Evolutionary conservation across 2,888 invertebrate genomes (phyloP).

Genomic region (Ecliptopera silaceata): DNA sequence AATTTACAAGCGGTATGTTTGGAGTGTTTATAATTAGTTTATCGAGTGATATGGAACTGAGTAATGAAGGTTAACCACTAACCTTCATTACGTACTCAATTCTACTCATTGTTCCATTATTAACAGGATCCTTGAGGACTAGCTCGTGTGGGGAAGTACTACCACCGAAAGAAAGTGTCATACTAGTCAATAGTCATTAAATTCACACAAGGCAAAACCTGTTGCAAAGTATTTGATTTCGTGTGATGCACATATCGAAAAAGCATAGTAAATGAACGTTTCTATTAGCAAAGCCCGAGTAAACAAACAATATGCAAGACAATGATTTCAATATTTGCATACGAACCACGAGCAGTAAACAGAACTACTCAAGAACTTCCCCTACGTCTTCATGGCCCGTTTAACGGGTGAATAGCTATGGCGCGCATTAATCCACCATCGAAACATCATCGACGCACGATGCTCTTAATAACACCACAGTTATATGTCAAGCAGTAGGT

Average conservation of each 20-base stretch:
- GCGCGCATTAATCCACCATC: conserved; percentile 49
- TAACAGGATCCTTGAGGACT: no score
- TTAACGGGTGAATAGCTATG: conserved; percentile 34
- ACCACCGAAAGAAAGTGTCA: no score
- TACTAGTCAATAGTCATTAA: no score
- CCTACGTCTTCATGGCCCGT: conserved; percentile 32
- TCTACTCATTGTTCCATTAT: no score
- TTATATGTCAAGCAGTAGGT: conserved; percentile 19
- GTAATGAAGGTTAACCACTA: neutral
- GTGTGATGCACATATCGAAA: no score
- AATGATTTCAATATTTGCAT: conserved; percentile 25
- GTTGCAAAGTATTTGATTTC: no score
- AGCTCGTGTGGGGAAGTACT: no score
- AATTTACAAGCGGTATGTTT: neutral
- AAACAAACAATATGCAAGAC: conserved; percentile 13
- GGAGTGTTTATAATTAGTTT: no score
- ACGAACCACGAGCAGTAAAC: conserved; percentile 19
- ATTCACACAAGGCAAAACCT: no score
- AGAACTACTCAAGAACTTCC: conserved; percentile 29
- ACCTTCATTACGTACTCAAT: no score
- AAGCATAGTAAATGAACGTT: neutral
- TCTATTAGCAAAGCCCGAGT: neutral
- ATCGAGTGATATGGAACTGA: neutral
- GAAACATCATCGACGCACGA: conserved; percentile 52
- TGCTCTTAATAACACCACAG: conserved; percentile 53